Evolutionary conservation across 2,113 vertebrate species (phyloP), one percentile per base, ranked within the genome.

Genomic region (Guaruba guarouba): DNA sequence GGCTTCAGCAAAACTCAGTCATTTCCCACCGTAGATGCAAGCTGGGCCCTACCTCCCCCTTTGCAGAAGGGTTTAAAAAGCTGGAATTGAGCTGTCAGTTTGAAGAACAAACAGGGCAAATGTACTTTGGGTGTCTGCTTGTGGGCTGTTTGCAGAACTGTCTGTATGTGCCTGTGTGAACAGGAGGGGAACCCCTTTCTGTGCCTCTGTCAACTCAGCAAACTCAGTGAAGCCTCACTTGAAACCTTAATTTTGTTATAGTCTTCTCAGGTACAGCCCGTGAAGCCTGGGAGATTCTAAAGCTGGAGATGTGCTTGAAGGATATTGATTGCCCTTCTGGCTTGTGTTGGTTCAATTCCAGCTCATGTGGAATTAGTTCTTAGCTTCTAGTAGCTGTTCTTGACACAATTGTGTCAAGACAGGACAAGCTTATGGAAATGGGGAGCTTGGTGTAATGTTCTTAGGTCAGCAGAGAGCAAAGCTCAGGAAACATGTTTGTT

Each of bases 61-160:
- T 0, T 16, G 52, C 74, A 80, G 44, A 55, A 66, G 41, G 31
- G 52, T 51, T 95, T 66, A 41, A 86, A 79, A 78, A 81, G 75
- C 81, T 82, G 67, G 77, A 70, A 92, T 55, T 86, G 84, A 96
- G 84, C 93, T 77, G 92, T 93, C 83, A 75, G 88, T 82, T 86
- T 79, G 91, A 52, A 92, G 95, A 94, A 73, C 86, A 95, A 96
- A 96, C 68, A 89, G 48, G 29, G 28, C 7, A 85, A 84, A 91
- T 94, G 94, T 92, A 43, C 87, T 82, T 59, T 80, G 79, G 48
- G 87, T 78, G 83, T 87, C 51, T 57, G 25, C 33, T 66, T 51
- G 64, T 11, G 86, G 66, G 71, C 70, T 97, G 92, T 96, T 95
- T 97, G 93, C 87, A 57, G 84, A 95, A 5, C 33, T 55, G 94